Evolutionary conservation across 2,888 invertebrate genomes (phyloP).

Genomic region (Drosophila peninsularis): DNA sequence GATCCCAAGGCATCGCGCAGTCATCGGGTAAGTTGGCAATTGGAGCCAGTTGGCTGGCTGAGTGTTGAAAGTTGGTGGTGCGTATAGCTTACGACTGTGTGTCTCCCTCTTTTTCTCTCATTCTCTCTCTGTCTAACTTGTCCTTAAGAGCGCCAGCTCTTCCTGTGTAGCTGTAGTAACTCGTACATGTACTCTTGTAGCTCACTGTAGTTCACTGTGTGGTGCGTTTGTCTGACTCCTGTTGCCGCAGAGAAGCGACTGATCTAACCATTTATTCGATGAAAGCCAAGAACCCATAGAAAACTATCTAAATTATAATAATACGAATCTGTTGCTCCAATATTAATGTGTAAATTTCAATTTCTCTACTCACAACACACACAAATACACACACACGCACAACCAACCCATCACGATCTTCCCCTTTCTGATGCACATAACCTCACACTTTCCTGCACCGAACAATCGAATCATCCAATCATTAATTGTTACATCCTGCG

Average conservation of each 20-base stretch:
- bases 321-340: slow-evolving; percentile 56
- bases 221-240: slow-evolving; percentile 45
- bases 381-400: slow-evolving; percentile 14
- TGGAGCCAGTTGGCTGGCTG: slow-evolving; percentile 8
- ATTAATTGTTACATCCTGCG: slow-evolving; percentile 30
- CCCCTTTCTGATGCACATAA: slow-evolving; percentile 20
- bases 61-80: slow-evolving; percentile 39
- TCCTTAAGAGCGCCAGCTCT: slow-evolving; percentile 20
- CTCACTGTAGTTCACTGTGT: slow-evolving; percentile 39
- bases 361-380: slow-evolving; percentile 79
- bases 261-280: slow-evolving; percentile 25
- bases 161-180: slow-evolving; percentile 25
- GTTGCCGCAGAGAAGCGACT: slow-evolving; percentile 30
- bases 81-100: slow-evolving; percentile 30
- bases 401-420: slow-evolving; percentile 22
- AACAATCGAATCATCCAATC: slow-evolving; percentile 25
- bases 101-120: slow-evolving; percentile 13
- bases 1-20: slow-evolving; percentile 98
- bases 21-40: slow-evolving; percentile 91
- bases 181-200: slow-evolving; percentile 20
- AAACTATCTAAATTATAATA: slow-evolving; percentile 24
- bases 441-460: slow-evolving; percentile 40
- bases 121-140: slow-evolving; percentile 14
- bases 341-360: slow-evolving; percentile 78
- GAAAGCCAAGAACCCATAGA: slow-evolving; percentile 4